Percentiles rank a stretch among this genome's conserved stretches.
phyloP scores from a whole-genome alignment of 2,113 vertebrate species.

The Excalfactoria chinensis region DNA sequence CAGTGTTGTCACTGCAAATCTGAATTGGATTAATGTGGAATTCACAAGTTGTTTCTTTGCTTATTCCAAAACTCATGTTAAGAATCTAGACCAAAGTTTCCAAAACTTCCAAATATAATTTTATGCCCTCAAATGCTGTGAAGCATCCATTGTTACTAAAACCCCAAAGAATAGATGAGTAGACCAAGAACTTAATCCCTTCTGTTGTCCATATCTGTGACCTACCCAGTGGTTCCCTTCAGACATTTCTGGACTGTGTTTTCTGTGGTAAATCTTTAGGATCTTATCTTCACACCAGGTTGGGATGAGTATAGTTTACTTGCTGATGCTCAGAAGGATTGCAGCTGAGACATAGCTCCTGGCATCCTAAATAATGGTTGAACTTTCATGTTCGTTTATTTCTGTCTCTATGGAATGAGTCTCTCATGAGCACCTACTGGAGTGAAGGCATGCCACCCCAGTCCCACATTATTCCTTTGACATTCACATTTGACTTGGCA shows the following conservation, averaged over 20 bases:
- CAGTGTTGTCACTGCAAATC: background rate
- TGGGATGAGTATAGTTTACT: background rate
- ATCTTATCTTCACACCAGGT: background rate
- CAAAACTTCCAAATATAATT: background rate
- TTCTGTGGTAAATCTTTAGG: background rate
- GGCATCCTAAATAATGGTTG: background rate
- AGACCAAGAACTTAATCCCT: background rate
- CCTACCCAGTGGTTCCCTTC: background rate
- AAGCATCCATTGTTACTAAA: background rate
- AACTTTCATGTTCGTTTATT: background rate
- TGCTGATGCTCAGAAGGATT: background rate
- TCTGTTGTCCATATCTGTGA: background rate
- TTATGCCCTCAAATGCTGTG: background rate
- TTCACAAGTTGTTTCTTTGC: background rate
- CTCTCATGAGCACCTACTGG: background rate
- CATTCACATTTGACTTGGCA: background rate
- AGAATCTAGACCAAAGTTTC: background rate
- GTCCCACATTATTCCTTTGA: background rate
- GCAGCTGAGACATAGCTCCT: background rate
- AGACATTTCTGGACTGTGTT: background rate
- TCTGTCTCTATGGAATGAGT: background rate
- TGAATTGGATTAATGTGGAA: background rate
- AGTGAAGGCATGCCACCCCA: background rate
- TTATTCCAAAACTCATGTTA: background rate
- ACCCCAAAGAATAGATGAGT: background rate